phyloP scores from a whole-genome alignment of 1,140 invertebrate genomes.

The Zaprionus gabonicus region DNA sequence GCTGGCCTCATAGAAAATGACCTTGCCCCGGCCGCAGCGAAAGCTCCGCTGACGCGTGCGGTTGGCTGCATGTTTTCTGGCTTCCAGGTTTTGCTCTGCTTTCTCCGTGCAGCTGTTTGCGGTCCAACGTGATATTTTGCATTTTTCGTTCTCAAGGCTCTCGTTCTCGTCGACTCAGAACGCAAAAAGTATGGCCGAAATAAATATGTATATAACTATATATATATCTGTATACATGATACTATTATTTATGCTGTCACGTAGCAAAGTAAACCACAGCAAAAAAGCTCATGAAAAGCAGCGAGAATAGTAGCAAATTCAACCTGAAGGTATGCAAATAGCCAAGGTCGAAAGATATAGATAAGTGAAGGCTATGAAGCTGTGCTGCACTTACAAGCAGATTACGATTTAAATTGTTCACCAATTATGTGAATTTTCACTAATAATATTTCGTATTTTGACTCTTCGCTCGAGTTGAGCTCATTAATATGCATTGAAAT shows the following conservation, averaged over 20 bases:
- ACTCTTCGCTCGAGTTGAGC: constrained; percentile 12
- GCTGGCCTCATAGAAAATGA: constrained; percentile 15
- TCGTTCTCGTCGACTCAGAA: constrained; percentile 18
- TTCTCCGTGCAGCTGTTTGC: constrained; percentile 49
- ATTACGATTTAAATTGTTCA: constrained; percentile 18
- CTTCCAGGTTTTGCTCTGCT: constrained; percentile 19
- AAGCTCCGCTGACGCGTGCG: constrained; percentile 11
- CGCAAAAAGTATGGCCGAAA: constrained; percentile 24
- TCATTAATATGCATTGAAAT: constrained; percentile 77
- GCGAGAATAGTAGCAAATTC: constrained; percentile 36
- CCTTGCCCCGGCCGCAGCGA: constrained; percentile 41
- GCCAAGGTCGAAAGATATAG: constrained; percentile 46
- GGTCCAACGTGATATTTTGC: constrained; percentile 51
- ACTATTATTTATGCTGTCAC: constrained; percentile 63
- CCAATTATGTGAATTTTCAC: constrained; percentile 16
- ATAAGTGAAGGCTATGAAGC: constrained; percentile 22
- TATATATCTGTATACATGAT: neutral
- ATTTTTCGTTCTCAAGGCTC: constrained; percentile 51
- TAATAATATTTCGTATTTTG: constrained; percentile 13
- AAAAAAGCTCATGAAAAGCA: constrained; percentile 34
- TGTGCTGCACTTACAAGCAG: neutral
- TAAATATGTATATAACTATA: constrained; percentile 31
- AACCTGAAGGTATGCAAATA: constrained; percentile 50
- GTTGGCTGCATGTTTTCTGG: constrained; percentile 62
- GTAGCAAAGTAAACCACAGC: constrained; percentile 46